A percentile compares a stretch with the other conserved stretches of the same genome.
Conservation (phyloP, 2,797 vertebrate genomes). For the Protosalanx chinensis region DNA sequence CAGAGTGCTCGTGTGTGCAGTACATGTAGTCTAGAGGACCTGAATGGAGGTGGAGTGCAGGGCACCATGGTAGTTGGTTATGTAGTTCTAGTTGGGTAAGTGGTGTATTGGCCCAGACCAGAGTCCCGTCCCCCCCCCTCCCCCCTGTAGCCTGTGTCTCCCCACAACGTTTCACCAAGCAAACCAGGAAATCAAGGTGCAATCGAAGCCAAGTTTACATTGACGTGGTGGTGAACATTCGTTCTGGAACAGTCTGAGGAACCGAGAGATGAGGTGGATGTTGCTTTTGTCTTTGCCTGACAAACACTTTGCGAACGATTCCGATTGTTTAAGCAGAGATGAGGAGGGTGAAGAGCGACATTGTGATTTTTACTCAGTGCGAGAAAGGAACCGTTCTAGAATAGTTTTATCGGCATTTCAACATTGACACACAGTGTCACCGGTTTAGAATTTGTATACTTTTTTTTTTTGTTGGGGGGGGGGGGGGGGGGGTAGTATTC, state of each 20-base stretch:
- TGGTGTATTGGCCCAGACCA: not conserved
- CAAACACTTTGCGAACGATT: constrained; percentile 29
- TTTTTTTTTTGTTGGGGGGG: not conserved
- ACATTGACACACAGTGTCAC: constrained; percentile 50
- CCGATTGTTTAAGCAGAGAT: constrained; percentile 41
- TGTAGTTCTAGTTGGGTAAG: constrained; percentile 14
- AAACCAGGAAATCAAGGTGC: constrained; percentile 62
- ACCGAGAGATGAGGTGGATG: constrained; percentile 33
- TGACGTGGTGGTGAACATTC: constrained; percentile 48
- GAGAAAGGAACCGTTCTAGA: constrained; percentile 37
- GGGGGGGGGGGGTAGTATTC: not conserved
- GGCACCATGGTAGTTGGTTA: constrained; percentile 13
- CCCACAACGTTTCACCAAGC: constrained; percentile 63
- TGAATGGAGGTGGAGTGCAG: constrained; percentile 38
- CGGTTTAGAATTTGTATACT: constrained; percentile 28
- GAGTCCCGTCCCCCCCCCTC: not conserved
- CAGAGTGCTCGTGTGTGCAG: constrained; percentile 43
- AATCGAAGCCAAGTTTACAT: constrained; percentile 71
- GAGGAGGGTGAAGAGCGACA: constrained; percentile 27
- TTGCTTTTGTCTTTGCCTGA: constrained; percentile 11
- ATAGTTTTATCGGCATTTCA: constrained; percentile 54
- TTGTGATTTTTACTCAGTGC: constrained; percentile 53
- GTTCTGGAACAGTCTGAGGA: constrained; percentile 17
- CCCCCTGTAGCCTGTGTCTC: not conserved
- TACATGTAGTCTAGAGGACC: constrained; percentile 12